Percentiles rank a stretch among this genome's conserved stretches.
phyloP scores from a whole-genome alignment of 2,113 vertebrate genomes.

The Mobula birostris region DNA sequence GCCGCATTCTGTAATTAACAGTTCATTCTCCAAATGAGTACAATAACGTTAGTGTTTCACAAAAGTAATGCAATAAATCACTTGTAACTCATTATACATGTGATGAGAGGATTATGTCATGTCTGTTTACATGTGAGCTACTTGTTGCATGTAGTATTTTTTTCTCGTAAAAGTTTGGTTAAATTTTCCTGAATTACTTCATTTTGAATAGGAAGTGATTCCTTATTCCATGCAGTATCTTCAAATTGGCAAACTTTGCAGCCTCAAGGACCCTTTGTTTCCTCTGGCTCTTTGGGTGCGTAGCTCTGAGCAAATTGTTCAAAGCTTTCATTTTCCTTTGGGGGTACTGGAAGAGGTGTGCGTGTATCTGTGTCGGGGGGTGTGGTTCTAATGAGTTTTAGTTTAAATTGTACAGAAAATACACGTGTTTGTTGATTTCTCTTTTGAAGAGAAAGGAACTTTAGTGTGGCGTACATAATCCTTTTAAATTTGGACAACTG shows the following conservation, averaged over 20 bases:
- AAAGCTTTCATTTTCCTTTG: not conserved
- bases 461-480: not conserved
- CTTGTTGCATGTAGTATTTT: not conserved
- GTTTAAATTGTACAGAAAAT: not conserved
- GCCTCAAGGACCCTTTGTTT: no score
- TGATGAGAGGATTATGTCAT: conserved; percentile 13
- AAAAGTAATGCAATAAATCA: conserved; percentile 19
- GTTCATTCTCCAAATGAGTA: not conserved
- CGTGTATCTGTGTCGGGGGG: not conserved
- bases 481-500: not conserved
- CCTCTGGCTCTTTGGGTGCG: no score
- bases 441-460: not conserved
- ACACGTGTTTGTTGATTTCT: not conserved
- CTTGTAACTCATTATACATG: not conserved
- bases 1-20: conserved; percentile 11
- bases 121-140: not conserved
- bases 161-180: not conserved
- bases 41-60: conserved; percentile 27
- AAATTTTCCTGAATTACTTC: not conserved
- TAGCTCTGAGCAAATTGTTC: not conserved
- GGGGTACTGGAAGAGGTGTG: not conserved
- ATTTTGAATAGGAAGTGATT: not conserved
- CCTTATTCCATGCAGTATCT: not conserved
- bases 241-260: not conserved
- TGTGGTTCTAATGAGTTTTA: not conserved